A percentile compares a stretch with the other conserved stretches of the same genome.
phyloP scores from a whole-genome alignment of 2,888 invertebrate genomes.

The Volucella zonaria region DNA sequence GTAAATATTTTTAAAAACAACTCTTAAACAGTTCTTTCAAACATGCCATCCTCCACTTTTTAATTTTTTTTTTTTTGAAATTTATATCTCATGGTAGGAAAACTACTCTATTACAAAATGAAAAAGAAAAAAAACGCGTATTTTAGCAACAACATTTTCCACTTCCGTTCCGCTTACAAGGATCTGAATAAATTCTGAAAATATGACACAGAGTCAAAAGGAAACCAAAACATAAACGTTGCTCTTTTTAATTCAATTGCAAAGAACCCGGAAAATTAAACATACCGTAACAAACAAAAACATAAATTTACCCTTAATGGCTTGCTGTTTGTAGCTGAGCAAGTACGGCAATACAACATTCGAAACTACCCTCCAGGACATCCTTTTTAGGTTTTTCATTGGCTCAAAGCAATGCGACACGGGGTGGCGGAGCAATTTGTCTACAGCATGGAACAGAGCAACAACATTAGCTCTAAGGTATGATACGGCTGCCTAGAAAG shows the following conservation, averaged over 20 bases:
- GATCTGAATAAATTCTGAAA: slow-evolving; percentile 63
- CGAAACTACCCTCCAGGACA: slow-evolving; percentile 7
- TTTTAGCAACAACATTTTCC: slow-evolving; percentile 71
- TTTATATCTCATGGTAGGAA: slow-evolving; percentile 43
- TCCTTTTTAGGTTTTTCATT: slow-evolving; percentile 40
- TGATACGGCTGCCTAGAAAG: background rate
- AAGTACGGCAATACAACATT: background rate
- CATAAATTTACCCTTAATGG: slow-evolving; percentile 74
- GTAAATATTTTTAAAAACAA: no score
- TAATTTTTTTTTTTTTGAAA: background rate
- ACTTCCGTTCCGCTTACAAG: slow-evolving; percentile 70
- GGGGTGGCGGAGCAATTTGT: slow-evolving; percentile 56
- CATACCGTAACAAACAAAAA: slow-evolving; percentile 74
- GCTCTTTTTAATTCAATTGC: slow-evolving; percentile 70
- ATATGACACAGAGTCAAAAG: slow-evolving; percentile 57
- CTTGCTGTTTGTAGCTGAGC: slow-evolving; percentile 5
- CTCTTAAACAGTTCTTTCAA: no score
- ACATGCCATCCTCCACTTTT: background rate
- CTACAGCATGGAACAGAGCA: slow-evolving; percentile 34
- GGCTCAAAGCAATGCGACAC: slow-evolving; percentile 46
- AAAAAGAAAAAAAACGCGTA: slow-evolving; percentile 38
- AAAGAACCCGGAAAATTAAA: slow-evolving; percentile 72
- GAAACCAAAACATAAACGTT: slow-evolving; percentile 66
- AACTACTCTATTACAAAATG: slow-evolving; percentile 4
- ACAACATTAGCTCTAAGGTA: background rate